These are phyloP conservation scores for Xenopus borealis DNA, from an alignment of 2,113 vertebrate genomes.

Conservation along the genomic window DNA sequence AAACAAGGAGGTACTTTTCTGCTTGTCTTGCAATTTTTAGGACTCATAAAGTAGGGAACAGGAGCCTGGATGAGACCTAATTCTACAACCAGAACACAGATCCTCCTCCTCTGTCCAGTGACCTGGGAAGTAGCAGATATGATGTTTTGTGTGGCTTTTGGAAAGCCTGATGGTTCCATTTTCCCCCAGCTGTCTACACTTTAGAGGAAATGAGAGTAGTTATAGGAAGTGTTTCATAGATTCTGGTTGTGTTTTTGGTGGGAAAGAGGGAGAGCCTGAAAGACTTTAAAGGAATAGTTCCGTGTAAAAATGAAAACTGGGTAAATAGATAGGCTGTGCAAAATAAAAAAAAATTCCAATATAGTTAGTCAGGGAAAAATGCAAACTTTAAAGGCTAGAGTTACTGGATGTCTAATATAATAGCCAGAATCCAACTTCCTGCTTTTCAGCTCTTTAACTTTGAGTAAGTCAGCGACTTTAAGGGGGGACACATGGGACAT, in stretches of 20 bases:
- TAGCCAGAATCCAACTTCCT: too few relatives aligned
- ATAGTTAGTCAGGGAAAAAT: too few relatives aligned
- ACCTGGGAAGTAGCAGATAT: slow-evolving; percentile 46
- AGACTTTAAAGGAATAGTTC: too few relatives aligned
- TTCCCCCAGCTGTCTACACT: slow-evolving; percentile 58
- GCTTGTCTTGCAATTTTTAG: slow-evolving; percentile 49
- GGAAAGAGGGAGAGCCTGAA: not conserved
- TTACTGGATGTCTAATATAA: too few relatives aligned
- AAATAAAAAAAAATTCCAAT: too few relatives aligned
- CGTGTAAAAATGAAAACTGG: too few relatives aligned
- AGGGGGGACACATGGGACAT: too few relatives aligned
- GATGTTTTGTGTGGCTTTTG: slow-evolving; percentile 59
- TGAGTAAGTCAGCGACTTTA: too few relatives aligned
- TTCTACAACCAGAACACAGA: slow-evolving; percentile 54
- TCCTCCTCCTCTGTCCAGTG: slow-evolving; percentile 33
- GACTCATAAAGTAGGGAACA: slow-evolving; percentile 29
- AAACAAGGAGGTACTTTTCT: slow-evolving; percentile 61
- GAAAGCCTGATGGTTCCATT: slow-evolving; percentile 36
- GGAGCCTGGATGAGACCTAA: slow-evolving; percentile 20
- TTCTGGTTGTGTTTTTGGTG: not conserved
- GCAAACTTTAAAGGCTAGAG: too few relatives aligned
- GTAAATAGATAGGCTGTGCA: too few relatives aligned
- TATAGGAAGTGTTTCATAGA: slow-evolving; percentile 7
- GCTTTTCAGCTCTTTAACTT: too few relatives aligned
- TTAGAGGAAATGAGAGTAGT: slow-evolving; percentile 49